Percentiles rank a stretch among this genome's conserved stretches.
These are phyloP conservation scores for Saxidomus purpurata DNA, from an alignment of 1,140 invertebrate species.

Conservation along the genomic window DNA sequence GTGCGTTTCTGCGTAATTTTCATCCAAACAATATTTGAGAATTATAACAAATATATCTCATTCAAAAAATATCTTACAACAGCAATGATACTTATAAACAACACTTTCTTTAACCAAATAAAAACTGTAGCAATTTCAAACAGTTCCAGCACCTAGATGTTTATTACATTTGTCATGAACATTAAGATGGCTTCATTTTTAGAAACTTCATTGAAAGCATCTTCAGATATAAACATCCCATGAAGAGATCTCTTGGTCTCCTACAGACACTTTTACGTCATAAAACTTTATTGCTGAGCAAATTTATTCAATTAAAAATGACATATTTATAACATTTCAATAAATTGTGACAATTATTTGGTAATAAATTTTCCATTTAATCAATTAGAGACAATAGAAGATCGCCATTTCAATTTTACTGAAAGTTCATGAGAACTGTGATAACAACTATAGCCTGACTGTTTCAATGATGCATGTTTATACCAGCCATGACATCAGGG, in stretches of 20 bases:
- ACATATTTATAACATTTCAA: slow-evolving; percentile 56
- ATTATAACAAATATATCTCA: too few species aligned
- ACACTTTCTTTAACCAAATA: too few species aligned
- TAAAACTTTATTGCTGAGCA: slow-evolving; percentile 49
- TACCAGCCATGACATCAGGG: too few species aligned
- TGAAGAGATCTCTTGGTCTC: background rate
- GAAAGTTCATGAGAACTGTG: background rate
- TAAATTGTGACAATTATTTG: slow-evolving; percentile 53
- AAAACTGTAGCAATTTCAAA: background rate
- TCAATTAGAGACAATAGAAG: slow-evolving; percentile 7
- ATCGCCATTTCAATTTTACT: background rate
- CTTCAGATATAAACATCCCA: slow-evolving; percentile 8
- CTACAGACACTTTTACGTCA: background rate
- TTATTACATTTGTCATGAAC: background rate
- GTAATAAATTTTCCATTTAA: slow-evolving; percentile 39
- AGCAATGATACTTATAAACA: too few species aligned
- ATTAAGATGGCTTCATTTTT: background rate
- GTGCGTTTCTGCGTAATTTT: too few species aligned
- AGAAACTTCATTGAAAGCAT: background rate
- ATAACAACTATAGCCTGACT: background rate
- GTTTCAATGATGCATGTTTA: too few species aligned
- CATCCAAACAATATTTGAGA: too few species aligned
- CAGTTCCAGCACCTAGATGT: background rate
- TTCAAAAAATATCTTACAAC: too few species aligned
- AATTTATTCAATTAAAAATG: slow-evolving; percentile 50